Evolutionary conservation across 2,888 invertebrate genomes (phyloP), one percentile per base, ranked within the genome.

Genomic region (Lamellibrachia columna): DNA sequence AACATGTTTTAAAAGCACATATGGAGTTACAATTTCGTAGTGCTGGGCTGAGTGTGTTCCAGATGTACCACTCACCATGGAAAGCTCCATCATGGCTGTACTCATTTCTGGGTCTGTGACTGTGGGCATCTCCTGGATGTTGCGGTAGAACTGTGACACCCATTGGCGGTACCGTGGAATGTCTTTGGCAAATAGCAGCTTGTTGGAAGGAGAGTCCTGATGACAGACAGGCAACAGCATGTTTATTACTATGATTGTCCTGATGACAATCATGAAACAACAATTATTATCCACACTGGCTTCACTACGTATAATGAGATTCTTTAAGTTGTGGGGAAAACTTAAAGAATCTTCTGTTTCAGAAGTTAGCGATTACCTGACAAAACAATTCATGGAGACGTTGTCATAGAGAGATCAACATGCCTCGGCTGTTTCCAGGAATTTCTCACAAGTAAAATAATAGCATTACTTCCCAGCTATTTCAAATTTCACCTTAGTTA

Each of bases 71-170:
- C 99, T 94, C 94, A 96, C 96, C 97, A 98, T 97, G 95, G 99
- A 99, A 97, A 99, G 99, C 97, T 99, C 99, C 94, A 98, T 98
- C 95, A 99, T 97, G 98, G 99, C 99, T 93, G 99, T 98, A 97
- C 98, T 99, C 99, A 99, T 99, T 97, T 99, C 99, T 97, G 99
- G 99, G 97, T 99, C 99, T 94, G 98, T 98, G 97, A 99, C 98
- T 28, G 93, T 93, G 22, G 94, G 92, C 92, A 93, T 90, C 96
- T 98, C 97, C 90, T 96, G 95, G 92, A 97, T 97, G 93, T 97
- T 97, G 60, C 96, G 95, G 95, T 97, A 97, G 95, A 97, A 97
- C 93, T 95, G 95, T 92, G 95, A 95, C 15, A 96, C 96, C 94
- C 95, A 94, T 93, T 95, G 95, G 52, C 96, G 95, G 94, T 96